Conservation (phyloP, 2,797 vertebrate genomes). For the Paratrypauchen microcephalus region DNA sequence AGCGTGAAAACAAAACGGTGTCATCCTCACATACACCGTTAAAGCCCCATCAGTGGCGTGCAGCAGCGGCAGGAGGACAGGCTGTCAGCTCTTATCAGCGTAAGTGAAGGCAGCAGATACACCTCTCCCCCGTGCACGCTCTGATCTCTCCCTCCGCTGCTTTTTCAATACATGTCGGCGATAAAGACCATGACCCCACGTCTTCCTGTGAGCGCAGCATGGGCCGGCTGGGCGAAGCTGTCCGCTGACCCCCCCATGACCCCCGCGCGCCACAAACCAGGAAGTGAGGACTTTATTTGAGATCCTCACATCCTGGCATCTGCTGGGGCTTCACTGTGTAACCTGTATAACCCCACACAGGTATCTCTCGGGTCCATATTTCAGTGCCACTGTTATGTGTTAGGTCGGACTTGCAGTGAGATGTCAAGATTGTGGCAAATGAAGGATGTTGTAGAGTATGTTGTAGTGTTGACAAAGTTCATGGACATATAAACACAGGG, state of each 20-base stretch:
- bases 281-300: conserved; percentile 57
- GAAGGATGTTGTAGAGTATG: neutral
- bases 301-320: conserved; percentile 60
- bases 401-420: conserved; percentile 20
- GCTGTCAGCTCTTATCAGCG: conserved; percentile 59
- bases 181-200: conserved; percentile 64
- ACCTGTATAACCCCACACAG: conserved; percentile 16
- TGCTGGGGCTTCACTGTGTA: conserved; percentile 45
- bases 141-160: conserved; percentile 59
- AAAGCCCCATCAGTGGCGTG: conserved; percentile 58
- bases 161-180: conserved; percentile 58
- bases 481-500: neutral
- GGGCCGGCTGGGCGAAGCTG: conserved; percentile 45
- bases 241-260: conserved; percentile 65
- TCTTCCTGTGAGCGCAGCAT: conserved; percentile 54
- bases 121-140: conserved; percentile 48
- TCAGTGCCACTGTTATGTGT: conserved; percentile 1
- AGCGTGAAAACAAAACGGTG: conserved; percentile 43
- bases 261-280: conserved; percentile 38
- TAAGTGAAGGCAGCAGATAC: conserved; percentile 53
- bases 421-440: conserved; percentile 27
- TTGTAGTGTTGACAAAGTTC: neutral
- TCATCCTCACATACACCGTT: conserved; percentile 56
- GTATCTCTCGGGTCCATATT: conserved; percentile 9
- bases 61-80: conserved; percentile 61